Percentiles rank a stretch among this genome's conserved stretches.
These are phyloP conservation scores for Heliconius hortense DNA, from an alignment of 2,888 invertebrate genomes.

Conservation along the genomic window DNA sequence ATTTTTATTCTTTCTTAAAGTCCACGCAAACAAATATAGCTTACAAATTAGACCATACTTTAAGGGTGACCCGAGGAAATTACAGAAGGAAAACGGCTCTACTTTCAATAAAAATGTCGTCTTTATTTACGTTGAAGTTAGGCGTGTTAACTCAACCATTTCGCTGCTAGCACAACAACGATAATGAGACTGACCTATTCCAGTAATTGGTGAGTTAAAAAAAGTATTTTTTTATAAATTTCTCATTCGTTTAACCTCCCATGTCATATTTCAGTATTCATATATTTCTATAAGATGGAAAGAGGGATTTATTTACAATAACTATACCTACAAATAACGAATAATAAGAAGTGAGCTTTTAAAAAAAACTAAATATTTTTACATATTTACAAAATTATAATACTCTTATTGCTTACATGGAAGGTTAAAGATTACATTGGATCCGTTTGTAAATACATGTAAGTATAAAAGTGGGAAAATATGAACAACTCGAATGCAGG, in stretches of 20 bases:
- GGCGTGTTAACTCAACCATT: conserved; percentile 51
- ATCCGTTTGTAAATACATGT: too few relatives aligned
- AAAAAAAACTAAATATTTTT: too few relatives aligned
- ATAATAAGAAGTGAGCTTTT: too few relatives aligned
- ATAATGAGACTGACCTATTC: conserved; percentile 18
- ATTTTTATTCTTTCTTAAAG: background rate
- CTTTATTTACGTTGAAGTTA: conserved; percentile 80
- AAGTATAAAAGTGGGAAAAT: too few relatives aligned
- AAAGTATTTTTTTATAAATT: background rate
- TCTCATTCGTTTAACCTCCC: background rate
- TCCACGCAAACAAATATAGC: background rate
- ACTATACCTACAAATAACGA: too few relatives aligned
- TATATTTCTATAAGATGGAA: too few relatives aligned
- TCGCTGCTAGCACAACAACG: conserved; percentile 42
- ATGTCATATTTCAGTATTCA: too few relatives aligned
- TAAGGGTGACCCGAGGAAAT: conserved; percentile 73
- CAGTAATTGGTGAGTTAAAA: background rate
- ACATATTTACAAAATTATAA: too few relatives aligned
- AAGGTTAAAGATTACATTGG: too few relatives aligned
- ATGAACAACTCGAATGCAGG: too few relatives aligned
- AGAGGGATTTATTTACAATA: too few relatives aligned
- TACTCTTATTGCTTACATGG: too few relatives aligned
- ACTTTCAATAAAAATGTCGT: conserved; percentile 81
- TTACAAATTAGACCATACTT: conserved; percentile 47
- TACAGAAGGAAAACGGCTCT: conserved; percentile 78